Evolutionary conservation across 2,797 vertebrate genomes (phyloP).

Genomic region (Rhinophrynus dorsalis): DNA sequence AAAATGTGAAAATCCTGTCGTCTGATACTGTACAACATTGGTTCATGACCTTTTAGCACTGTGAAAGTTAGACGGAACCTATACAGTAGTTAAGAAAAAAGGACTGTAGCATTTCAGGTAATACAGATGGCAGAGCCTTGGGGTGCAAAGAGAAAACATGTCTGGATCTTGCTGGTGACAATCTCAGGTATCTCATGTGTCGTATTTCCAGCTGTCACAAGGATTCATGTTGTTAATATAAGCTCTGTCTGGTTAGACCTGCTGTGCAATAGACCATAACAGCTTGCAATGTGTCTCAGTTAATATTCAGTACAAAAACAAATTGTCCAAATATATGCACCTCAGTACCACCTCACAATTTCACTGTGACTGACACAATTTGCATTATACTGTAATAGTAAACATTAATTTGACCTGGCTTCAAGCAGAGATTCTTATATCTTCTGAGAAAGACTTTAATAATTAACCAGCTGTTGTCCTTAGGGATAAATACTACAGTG

Average conservation of each 20-base stretch:
- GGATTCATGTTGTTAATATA: conserved; percentile 32
- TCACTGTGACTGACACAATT: background rate
- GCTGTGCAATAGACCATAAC: conserved; percentile 25
- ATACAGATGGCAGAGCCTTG: conserved; percentile 30
- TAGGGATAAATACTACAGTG: background rate
- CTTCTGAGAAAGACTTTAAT: background rate
- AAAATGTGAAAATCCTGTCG: too few species aligned
- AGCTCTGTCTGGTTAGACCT: conserved; percentile 8
- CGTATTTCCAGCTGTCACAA: conserved; percentile 19
- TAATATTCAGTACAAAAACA: conserved; percentile 27
- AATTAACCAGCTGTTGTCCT: background rate
- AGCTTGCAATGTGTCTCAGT: conserved; percentile 30
- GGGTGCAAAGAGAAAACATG: conserved; percentile 18
- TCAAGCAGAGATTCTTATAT: background rate
- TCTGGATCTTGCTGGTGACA: conserved; percentile 19
- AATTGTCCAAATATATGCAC: conserved; percentile 17
- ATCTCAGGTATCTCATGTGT: conserved; percentile 26
- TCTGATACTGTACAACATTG: background rate
- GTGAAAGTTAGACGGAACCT: background rate
- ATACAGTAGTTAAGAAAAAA: background rate
- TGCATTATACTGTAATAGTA: background rate
- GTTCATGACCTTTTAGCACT: too few species aligned
- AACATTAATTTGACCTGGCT: background rate
- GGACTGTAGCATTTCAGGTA: background rate
- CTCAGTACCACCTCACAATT: background rate